Percentiles rank a stretch among this genome's conserved stretches.
phyloP scores from a whole-genome alignment of 2,888 invertebrate species.

The Synergus japonicus region DNA sequence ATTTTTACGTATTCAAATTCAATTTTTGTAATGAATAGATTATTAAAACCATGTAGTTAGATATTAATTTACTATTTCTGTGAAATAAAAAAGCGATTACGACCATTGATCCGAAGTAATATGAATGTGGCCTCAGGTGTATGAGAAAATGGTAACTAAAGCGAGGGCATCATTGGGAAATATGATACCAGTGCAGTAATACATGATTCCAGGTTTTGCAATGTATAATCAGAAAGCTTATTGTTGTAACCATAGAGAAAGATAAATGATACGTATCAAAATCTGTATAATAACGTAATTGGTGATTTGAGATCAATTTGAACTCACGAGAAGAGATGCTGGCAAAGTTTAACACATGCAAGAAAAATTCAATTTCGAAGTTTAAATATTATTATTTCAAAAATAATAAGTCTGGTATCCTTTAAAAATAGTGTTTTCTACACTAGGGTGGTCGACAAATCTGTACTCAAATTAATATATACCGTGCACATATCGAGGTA shows the following conservation, averaged over 20 bases:
- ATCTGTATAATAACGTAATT: slow-evolving; percentile 30
- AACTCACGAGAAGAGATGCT: neutral
- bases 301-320: neutral
- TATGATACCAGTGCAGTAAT: neutral
- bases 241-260: slow-evolving; percentile 26
- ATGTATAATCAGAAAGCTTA: slow-evolving; percentile 11
- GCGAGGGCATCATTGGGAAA: slow-evolving; percentile 25
- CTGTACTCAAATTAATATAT: too few species aligned
- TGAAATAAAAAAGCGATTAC: neutral
- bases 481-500: too few species aligned
- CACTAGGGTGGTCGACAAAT: too few species aligned
- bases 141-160: slow-evolving; percentile 18
- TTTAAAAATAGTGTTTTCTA: too few species aligned
- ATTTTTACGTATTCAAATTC: neutral
- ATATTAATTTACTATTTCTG: neutral
- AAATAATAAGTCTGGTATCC: too few species aligned
- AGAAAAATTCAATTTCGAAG: neutral
- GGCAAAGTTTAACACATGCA: neutral
- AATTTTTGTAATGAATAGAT: neutral
- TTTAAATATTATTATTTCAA: neutral
- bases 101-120: neutral
- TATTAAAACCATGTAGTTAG: neutral
- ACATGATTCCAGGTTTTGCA: slow-evolving; percentile 15
- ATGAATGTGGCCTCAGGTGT: neutral
- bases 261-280: slow-evolving; percentile 1